Percentiles rank a stretch among this genome's conserved stretches.
Conservation (phyloP, 2,113 vertebrate genomes). For the Phrynocephalus versicolor region DNA sequence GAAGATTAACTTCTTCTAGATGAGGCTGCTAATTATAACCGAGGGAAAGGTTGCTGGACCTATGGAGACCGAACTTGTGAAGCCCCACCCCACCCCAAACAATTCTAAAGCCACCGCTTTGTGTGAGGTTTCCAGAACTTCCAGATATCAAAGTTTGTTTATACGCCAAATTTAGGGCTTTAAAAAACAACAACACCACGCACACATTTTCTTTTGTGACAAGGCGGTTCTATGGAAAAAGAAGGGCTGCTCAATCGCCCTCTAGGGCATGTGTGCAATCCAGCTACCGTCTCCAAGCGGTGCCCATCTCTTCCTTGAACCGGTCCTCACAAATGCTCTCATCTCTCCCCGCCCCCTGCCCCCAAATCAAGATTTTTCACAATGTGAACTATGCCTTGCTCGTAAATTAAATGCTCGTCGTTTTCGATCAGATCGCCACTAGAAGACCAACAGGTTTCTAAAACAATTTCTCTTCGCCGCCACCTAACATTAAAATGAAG, state of each 20-base stretch:
- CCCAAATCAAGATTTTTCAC: too few species aligned
- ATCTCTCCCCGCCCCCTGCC: too few species aligned
- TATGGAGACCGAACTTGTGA: slow-evolving; percentile 33
- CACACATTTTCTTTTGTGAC: too few species aligned
- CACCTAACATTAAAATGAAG: slow-evolving; percentile 44
- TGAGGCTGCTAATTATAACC: slow-evolving; percentile 63
- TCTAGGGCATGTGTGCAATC: too few species aligned
- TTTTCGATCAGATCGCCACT: slow-evolving; percentile 5
- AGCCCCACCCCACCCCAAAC: slow-evolving; percentile 33
- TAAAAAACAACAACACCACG: too few species aligned
- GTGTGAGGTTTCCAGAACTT: slow-evolving; percentile 16
- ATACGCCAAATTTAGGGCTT: slow-evolving; percentile 27
- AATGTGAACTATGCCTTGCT: slow-evolving; percentile 54
- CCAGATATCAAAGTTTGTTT: neutral
- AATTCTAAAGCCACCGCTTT: slow-evolving; percentile 7
- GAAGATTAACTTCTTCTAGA: slow-evolving; percentile 54
- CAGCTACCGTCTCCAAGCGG: too few species aligned
- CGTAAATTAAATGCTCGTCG: slow-evolving; percentile 17
- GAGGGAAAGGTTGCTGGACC: slow-evolving; percentile 14
- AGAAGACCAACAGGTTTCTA: slow-evolving; percentile 38
- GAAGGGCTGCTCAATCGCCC: too few species aligned
- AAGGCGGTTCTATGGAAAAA: too few species aligned
- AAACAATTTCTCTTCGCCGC: neutral
- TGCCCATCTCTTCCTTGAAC: neutral
- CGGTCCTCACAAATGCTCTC: slow-evolving; percentile 53